Percentiles rank a stretch among this genome's conserved stretches.
These are phyloP conservation scores for Silurus lanzhouensis DNA, from an alignment of 2,797 vertebrate genomes.

Conservation along the genomic window DNA sequence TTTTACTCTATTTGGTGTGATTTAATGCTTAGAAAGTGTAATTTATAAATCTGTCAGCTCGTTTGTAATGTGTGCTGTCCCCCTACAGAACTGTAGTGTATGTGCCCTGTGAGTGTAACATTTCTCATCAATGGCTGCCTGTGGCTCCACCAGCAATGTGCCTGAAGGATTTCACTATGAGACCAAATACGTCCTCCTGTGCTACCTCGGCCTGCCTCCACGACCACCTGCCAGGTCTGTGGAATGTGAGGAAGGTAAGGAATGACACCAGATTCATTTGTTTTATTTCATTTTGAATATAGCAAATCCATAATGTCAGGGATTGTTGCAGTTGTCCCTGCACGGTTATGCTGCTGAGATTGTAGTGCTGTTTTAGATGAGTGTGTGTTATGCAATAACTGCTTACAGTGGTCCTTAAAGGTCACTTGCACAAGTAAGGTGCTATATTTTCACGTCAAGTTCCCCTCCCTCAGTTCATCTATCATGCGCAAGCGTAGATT, in stretches of 20 bases:
- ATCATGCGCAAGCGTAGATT: neutral
- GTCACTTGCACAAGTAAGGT: neutral
- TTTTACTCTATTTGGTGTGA: neutral
- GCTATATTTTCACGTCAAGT: neutral
- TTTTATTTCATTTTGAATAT: neutral
- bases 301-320: neutral
- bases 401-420: neutral
- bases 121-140: slow-evolving; percentile 72
- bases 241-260: slow-evolving; percentile 85
- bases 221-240: slow-evolving; percentile 65
- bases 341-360: neutral
- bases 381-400: neutral
- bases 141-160: slow-evolving; percentile 75
- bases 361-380: neutral
- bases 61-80: neutral
- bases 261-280: neutral
- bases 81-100: slow-evolving; percentile 50
- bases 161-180: slow-evolving; percentile 93
- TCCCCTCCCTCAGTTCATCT: neutral
- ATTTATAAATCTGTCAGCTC: neutral
- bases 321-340: no score
- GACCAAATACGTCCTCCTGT: slow-evolving; percentile 92
- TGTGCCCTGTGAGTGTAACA: slow-evolving; percentile 68
- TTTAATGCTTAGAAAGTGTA: neutral
- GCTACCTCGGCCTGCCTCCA: slow-evolving; percentile 82